Conservation (phyloP, 2,113 vertebrate species). For the Heterotilapia buettikoferi region DNA sequence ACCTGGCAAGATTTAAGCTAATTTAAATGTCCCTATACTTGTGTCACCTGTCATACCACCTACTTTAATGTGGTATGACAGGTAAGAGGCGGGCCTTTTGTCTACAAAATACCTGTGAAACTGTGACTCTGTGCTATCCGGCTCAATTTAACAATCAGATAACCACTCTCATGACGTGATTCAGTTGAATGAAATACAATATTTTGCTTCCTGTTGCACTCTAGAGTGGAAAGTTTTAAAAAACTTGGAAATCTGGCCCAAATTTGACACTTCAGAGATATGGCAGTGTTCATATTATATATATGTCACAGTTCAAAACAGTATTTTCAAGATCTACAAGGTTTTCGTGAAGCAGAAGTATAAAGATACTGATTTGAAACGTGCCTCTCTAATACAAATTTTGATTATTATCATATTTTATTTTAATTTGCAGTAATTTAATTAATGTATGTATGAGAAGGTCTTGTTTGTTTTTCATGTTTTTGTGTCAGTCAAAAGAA, state of each 20-base stretch:
- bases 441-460: background rate
- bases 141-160: fast-evolving
- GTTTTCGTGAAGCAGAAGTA: background rate
- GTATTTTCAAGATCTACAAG: background rate
- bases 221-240: background rate
- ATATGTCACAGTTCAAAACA: background rate
- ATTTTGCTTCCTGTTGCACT: background rate
- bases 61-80: background rate
- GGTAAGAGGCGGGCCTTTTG: background rate
- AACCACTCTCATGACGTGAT: background rate
- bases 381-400: background rate
- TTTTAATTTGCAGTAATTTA: background rate
- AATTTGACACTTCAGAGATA: background rate
- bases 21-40: background rate
- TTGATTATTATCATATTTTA: background rate
- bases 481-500: background rate
- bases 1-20: background rate
- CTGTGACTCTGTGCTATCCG: background rate
- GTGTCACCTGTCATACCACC: background rate
- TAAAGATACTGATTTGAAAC: background rate
- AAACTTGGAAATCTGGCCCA: background rate
- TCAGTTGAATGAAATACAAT: background rate
- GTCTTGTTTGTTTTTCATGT: background rate
- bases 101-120: background rate
- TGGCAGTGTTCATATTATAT: background rate